These are phyloP conservation scores for Nomada ferruginata DNA, from an alignment of 2,888 invertebrate species.

Conservation along the genomic window DNA sequence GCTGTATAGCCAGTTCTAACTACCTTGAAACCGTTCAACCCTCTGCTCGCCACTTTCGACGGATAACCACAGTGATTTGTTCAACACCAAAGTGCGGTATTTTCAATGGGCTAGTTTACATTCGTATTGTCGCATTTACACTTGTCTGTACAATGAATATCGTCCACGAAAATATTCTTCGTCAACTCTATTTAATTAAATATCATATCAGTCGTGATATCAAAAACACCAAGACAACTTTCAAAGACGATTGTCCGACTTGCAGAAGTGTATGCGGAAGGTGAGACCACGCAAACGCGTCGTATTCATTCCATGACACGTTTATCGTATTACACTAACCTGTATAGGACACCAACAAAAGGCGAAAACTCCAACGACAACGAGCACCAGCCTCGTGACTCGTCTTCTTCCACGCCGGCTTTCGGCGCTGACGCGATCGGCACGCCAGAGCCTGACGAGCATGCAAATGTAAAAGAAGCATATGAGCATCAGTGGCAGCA, in stretches of 20 bases:
- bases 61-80: not conserved
- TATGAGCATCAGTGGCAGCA: conserved; percentile 94
- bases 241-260: no score
- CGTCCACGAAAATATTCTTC: no score
- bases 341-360: conserved; percentile 98
- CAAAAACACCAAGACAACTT: no score
- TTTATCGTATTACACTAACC: conserved; percentile 84
- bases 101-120: conserved; percentile 8
- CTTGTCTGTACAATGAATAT: no score
- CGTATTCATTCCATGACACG: no score
- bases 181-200: no score
- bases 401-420: conserved; percentile 93
- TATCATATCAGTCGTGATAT: no score
- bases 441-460: conserved; percentile 94
- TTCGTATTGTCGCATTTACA: not conserved
- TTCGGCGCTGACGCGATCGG: conserved; percentile 92
- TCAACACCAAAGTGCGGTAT: not conserved
- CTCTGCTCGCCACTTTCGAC: not conserved
- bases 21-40: not conserved
- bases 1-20: not conserved
- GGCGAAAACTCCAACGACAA: conserved; percentile 96
- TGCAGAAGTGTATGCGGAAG: no score
- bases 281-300: no score
- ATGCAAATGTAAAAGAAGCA: conserved; percentile 95
- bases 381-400: conserved; percentile 96